Conservation (phyloP, 2,797 vertebrate genomes). For the Helicolenus hilgendorfi region DNA sequence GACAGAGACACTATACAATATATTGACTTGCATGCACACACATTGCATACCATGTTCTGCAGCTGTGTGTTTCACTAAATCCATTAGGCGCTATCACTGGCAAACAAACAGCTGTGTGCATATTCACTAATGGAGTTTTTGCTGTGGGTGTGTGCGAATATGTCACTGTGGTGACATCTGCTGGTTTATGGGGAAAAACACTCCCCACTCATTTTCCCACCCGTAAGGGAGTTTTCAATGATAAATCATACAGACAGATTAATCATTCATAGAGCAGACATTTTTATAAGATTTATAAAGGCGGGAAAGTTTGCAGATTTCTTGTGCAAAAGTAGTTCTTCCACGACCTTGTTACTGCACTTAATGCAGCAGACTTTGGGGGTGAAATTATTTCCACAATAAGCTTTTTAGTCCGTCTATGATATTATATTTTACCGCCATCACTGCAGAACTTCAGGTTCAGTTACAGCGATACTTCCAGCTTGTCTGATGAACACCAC, state of each 20-base stretch:
- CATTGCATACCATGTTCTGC: not conserved
- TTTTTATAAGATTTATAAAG: not conserved
- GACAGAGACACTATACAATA: not conserved
- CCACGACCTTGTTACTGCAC: too few species aligned
- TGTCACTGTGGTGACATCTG: constrained; percentile 21
- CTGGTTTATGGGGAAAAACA: not conserved
- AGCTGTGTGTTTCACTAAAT: not conserved
- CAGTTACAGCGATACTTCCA: too few species aligned
- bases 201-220: not conserved
- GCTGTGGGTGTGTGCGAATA: not conserved
- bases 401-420: not conserved
- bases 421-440: not conserved
- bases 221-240: not conserved
- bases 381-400: not conserved
- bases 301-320: not conserved
- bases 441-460: not conserved
- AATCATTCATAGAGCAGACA: not conserved
- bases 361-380: not conserved
- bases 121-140: not conserved
- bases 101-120: not conserved
- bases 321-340: not conserved
- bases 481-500: not conserved
- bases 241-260: not conserved
- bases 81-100: not conserved
- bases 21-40: not conserved